phyloP scores from a whole-genome alignment of 2,888 invertebrate species.

The Eristalis tenax region DNA sequence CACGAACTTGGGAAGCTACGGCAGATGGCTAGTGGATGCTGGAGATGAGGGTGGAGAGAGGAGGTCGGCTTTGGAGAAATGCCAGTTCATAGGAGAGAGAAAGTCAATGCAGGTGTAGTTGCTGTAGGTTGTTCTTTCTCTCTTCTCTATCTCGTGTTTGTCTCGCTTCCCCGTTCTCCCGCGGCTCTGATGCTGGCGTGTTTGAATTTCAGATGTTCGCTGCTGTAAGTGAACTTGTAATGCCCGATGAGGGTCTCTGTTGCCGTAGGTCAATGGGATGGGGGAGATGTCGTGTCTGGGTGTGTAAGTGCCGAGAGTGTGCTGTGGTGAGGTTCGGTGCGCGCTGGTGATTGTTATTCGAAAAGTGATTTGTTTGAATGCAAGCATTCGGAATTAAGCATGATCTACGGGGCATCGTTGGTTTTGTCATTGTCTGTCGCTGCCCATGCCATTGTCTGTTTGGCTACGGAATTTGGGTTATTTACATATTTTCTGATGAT shows the following conservation, averaged over 20 bases:
- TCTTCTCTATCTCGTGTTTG: slow-evolving; percentile 22
- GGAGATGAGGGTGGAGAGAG: slow-evolving; percentile 40
- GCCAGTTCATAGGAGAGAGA: slow-evolving; percentile 62
- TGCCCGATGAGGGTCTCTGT: slow-evolving; percentile 50
- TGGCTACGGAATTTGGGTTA: slow-evolving; percentile 51
- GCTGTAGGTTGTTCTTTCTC: slow-evolving; percentile 62
- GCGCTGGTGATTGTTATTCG: slow-evolving; percentile 7
- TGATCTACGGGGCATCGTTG: slow-evolving; percentile 36
- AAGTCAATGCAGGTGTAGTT: slow-evolving; percentile 69
- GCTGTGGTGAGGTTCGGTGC: neutral
- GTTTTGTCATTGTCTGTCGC: slow-evolving; percentile 13
- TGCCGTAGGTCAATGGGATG: slow-evolving; percentile 56
- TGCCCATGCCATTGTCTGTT: too few relatives aligned
- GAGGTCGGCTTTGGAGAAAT: slow-evolving; percentile 2
- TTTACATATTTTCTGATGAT: slow-evolving; percentile 58
- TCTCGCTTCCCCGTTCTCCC: slow-evolving; percentile 1
- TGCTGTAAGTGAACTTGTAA: slow-evolving; percentile 60
- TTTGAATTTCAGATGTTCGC: too few relatives aligned
- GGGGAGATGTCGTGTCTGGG: neutral
- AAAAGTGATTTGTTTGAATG: slow-evolving; percentile 12
- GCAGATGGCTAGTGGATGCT: slow-evolving; percentile 53
- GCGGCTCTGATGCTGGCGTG: too few relatives aligned
- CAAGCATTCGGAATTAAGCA: slow-evolving; percentile 28
- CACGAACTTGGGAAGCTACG: slow-evolving; percentile 51
- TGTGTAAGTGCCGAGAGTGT: neutral